A percentile compares a stretch with the other conserved stretches of the same genome.
Conservation (phyloP, 2,113 vertebrate genomes). For the Rhombomys opimus region DNA sequence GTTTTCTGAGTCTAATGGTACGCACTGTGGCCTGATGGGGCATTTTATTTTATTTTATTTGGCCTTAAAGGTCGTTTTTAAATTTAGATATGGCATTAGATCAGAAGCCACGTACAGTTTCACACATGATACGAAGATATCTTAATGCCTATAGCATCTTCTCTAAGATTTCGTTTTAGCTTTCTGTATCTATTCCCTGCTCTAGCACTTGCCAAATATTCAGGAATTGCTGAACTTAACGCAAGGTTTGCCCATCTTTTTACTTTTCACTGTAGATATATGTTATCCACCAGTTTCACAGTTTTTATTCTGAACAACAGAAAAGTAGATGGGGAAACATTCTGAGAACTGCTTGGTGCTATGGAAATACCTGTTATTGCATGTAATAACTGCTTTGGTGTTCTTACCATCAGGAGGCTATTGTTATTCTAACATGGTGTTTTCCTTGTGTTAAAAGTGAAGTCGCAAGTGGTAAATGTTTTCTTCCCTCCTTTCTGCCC, state of each 20-base stretch:
- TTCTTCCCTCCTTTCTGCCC: background rate
- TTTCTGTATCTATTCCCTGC: background rate
- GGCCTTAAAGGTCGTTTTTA: background rate
- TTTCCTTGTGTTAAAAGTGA: conserved; percentile 49
- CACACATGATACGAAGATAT: background rate
- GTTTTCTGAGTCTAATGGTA: background rate
- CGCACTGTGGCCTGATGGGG: background rate
- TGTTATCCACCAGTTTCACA: background rate
- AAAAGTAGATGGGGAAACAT: background rate
- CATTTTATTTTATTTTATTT: background rate
- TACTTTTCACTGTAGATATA: conserved; percentile 14
- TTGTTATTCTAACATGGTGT: background rate
- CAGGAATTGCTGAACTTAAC: conserved; percentile 18
- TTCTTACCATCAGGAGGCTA: conserved; percentile 11
- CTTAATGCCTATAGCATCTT: background rate
- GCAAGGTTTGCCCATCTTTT: background rate
- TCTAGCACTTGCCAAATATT: conserved; percentile 8
- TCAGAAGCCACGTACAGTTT: conserved; percentile 28
- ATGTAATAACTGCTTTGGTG: background rate
- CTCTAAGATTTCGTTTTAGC: conserved; percentile 38
- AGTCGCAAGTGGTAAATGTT: background rate
- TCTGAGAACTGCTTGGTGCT: conserved; percentile 34
- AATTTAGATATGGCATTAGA: background rate
- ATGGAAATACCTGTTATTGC: conserved; percentile 28
- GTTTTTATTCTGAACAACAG: conserved; percentile 3